Evolutionary conservation across 2,797 vertebrate species (phyloP).

Genomic region (Anableps anableps): DNA sequence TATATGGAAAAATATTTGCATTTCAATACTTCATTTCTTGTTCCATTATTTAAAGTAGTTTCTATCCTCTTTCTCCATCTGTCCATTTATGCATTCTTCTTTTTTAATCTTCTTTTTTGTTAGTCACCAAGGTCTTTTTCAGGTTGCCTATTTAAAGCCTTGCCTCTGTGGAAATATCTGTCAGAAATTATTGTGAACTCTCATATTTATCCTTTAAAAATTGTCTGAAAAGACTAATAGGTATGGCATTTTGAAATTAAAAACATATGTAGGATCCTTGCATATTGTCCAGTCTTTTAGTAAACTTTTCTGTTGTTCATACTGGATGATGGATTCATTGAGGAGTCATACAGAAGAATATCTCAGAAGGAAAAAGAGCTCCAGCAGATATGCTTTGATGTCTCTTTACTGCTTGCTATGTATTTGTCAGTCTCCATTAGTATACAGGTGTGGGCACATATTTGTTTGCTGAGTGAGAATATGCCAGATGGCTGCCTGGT

Average conservation of each 20-base stretch:
- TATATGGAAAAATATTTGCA: not conserved
- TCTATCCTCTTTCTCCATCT: not conserved
- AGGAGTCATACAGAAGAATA: constrained; percentile 40
- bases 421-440: constrained; percentile 47
- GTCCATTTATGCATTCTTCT: not conserved
- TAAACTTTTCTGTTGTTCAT: constrained; percentile 43
- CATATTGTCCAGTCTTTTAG: constrained; percentile 18
- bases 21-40: not conserved
- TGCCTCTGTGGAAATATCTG: not conserved
- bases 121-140: not conserved
- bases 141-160: not conserved
- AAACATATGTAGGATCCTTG: not conserved
- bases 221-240: not conserved
- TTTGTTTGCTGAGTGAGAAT: constrained; percentile 40
- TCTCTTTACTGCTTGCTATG: constrained; percentile 50
- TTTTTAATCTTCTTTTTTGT: not conserved
- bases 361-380: constrained; percentile 38
- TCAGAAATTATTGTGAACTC: not conserved
- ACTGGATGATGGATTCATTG: constrained; percentile 40
- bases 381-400: constrained; percentile 38
- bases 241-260: not conserved
- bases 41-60: not conserved
- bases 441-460: constrained; percentile 33
- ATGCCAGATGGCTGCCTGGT: constrained; percentile 53
- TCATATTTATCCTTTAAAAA: not conserved